Base-by-base conservation (phyloP, 2,113 vertebrate genomes). In the Muscicapa adusta region DNA sequence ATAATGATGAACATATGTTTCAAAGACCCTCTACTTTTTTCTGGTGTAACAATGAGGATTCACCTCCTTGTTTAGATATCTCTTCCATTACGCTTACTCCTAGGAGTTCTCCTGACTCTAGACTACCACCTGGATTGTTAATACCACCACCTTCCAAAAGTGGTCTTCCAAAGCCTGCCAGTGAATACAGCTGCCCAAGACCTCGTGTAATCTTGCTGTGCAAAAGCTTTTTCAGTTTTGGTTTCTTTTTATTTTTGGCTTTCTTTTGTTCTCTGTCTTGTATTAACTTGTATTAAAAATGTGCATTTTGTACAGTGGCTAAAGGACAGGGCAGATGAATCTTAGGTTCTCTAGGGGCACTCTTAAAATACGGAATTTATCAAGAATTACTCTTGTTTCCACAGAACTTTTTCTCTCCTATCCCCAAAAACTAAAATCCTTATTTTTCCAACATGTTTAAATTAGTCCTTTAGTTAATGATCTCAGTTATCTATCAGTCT, bases 41-140 rank as follows among this genome's bases (percentile, higher is more conserved):
- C 98, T 99, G 99, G 99, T 98, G 93, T 97, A 98, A 97, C 97
- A 98, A 96, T 97, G 96, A 98, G 97, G 98, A 93, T 92, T 98
- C 98, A 78, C 94, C 98, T 96, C 98, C 98, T 96, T 99, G 98
- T 98, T 97, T 99, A 98, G 98, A 99, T 97, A 98, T 98, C 97
- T 98, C 98, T 96, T 99, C 99, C 93, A 98, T 99, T 97, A 98
- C 98, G 68, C 98, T 99, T 97, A 98, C 98, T 89, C 98, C 98
- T 94, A 98, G 98, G 98, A 99, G 98, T 97, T 98, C 98, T 80
- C 98, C 98, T 88, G 98, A 98, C 92, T 99, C 98, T 97, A 99
- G 98, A 98, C 25, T 98, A 19, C 98, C 98, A 56, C 24, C 97
- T 68, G 98, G 98, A 95, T 97, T 98, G 91, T 98, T 99, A 98